Evolutionary conservation across 2,888 invertebrate species (phyloP).

Genomic region (Ectemnius lituratus): DNA sequence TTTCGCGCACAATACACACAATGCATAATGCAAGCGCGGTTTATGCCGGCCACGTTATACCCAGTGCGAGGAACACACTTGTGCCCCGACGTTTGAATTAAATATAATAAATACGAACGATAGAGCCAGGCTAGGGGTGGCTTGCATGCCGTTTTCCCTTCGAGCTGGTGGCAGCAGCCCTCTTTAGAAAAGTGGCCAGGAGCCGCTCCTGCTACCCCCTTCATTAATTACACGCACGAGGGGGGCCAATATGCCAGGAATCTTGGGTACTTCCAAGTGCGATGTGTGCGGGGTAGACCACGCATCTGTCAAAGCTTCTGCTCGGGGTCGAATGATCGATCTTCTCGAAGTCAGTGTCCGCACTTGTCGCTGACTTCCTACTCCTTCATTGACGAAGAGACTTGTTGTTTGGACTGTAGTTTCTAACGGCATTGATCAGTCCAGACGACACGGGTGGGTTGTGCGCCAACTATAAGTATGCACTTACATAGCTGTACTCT

Average conservation of each 20-base stretch:
- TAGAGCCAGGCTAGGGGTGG: too few species aligned
- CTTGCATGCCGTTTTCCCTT: background rate
- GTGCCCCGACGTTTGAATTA: constrained; percentile 40
- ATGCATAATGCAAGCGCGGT: constrained; percentile 42
- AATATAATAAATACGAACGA: constrained; percentile 57
- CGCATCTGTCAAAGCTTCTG: constrained; percentile 54
- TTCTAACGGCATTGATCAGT: too few species aligned
- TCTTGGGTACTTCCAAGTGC: constrained; percentile 53
- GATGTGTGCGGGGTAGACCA: constrained; percentile 49
- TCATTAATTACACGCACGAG: constrained; percentile 68
- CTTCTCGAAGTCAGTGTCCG: constrained; percentile 42
- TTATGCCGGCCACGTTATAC: constrained; percentile 21
- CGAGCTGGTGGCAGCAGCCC: constrained; percentile 40
- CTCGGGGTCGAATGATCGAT: constrained; percentile 48
- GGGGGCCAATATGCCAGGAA: constrained; percentile 65
- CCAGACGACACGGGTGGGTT: too few species aligned
- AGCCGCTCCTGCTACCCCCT: constrained; percentile 58
- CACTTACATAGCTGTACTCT: too few species aligned
- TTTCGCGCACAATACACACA: constrained; percentile 32
- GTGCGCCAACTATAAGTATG: too few species aligned
- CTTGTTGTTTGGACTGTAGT: too few species aligned
- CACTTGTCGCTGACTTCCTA: constrained; percentile 11
- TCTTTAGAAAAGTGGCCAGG: constrained; percentile 52
- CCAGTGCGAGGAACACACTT: constrained; percentile 33
- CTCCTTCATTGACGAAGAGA: background rate